These are phyloP conservation scores for Mesocricetus auratus DNA, from an alignment of 2,113 vertebrate species.

Conservation along the genomic window DNA sequence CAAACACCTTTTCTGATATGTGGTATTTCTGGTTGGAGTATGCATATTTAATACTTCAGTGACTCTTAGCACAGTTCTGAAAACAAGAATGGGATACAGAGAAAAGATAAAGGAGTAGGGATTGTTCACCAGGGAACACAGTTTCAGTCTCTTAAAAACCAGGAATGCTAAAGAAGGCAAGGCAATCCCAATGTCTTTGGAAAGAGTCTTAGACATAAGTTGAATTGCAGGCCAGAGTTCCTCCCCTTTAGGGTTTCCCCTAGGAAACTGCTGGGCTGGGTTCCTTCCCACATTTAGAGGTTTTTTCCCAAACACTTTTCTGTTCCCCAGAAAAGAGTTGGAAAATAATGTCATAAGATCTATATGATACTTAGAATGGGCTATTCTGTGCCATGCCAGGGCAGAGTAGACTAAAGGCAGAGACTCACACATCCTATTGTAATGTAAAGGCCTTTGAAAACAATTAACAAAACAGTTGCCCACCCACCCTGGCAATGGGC, in stretches of 20 bases:
- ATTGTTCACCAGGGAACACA: neutral
- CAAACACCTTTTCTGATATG: neutral
- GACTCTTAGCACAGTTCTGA: neutral
- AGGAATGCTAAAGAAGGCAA: neutral
- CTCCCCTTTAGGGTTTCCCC: neutral
- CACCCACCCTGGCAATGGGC: no score
- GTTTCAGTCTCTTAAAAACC: slow-evolving; percentile 15
- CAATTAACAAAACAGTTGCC: slow-evolving; percentile 6
- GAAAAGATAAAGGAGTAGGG: neutral
- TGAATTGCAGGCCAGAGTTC: slow-evolving; percentile 15
- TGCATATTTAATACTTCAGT: neutral
- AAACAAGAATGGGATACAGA: neutral
- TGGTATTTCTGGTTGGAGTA: neutral
- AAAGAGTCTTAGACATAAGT: slow-evolving; percentile 26
- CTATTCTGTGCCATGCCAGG: neutral
- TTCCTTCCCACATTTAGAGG: slow-evolving; percentile 30
- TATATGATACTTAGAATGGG: neutral
- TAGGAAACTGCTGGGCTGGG: slow-evolving; percentile 29
- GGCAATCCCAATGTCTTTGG: neutral
- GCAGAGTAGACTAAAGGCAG: neutral
- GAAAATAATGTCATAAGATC: slow-evolving; percentile 17
- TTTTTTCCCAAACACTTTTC: slow-evolving; percentile 59
- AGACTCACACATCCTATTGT: neutral
- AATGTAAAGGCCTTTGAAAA: slow-evolving; percentile 37
- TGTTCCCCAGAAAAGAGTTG: slow-evolving; percentile 46